Conservation (phyloP, 23 tunicate species). For the Halocynthia aurantium region DNA sequence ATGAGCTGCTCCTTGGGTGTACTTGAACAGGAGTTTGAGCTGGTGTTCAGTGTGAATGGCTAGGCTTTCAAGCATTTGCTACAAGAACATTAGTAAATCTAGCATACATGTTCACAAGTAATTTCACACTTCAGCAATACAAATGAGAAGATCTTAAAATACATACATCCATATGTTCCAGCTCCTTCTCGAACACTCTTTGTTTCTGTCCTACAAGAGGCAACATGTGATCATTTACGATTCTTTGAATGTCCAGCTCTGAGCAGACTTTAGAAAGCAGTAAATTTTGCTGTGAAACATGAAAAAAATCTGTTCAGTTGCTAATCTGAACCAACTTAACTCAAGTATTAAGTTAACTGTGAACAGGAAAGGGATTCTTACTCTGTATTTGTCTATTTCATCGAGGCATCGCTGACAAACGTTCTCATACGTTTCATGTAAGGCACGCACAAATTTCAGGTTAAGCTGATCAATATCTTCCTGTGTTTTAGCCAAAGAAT, state of each 20-base stretch:
- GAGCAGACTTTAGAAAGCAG: slow-evolving; percentile 62
- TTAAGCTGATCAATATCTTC: slow-evolving; percentile 78
- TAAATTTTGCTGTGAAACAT: slow-evolving; percentile 59
- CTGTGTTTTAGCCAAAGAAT: slow-evolving; percentile 55
- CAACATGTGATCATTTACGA: slow-evolving; percentile 75
- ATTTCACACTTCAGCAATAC: too few relatives aligned
- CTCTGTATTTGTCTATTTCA: slow-evolving; percentile 77
- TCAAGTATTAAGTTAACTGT: not conserved
- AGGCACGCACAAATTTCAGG: slow-evolving; percentile 30
- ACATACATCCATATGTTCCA: slow-evolving; percentile 84
- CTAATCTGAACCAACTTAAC: not conserved
- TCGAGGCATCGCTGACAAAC: slow-evolving; percentile 74
- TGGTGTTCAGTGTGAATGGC: slow-evolving; percentile 49
- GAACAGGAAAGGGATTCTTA: slow-evolving; percentile 7
- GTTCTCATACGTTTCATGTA: slow-evolving; percentile 66
- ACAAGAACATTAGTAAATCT: not conserved
- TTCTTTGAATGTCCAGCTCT: slow-evolving; percentile 69
- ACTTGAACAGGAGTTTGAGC: slow-evolving; percentile 53
- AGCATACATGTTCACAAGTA: too few relatives aligned
- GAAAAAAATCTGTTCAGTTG: not conserved
- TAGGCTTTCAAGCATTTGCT: slow-evolving; percentile 58
- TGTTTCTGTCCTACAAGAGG: slow-evolving; percentile 74
- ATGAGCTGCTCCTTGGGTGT: slow-evolving; percentile 81
- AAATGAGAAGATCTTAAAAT: too few relatives aligned
- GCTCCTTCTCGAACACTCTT: slow-evolving; percentile 40